phyloP scores from a whole-genome alignment of 2,888 invertebrate genomes.

The Hecatera dysodea region DNA sequence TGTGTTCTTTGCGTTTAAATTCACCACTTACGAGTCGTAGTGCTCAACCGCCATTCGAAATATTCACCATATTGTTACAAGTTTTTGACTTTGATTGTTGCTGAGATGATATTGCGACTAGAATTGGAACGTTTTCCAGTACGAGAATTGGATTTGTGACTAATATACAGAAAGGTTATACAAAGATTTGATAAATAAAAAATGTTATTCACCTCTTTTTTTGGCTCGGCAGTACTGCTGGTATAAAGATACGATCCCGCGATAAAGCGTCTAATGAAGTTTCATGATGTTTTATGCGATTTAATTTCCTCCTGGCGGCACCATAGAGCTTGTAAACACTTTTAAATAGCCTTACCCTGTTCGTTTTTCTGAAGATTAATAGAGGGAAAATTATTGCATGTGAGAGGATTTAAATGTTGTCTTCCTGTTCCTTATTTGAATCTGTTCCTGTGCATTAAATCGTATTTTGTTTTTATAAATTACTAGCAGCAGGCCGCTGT shows the following conservation, averaged over 20 bases:
- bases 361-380: conserved; percentile 36
- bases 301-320: conserved; percentile 57
- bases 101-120: no score
- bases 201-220: no score
- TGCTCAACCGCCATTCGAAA: neutral
- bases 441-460: neutral
- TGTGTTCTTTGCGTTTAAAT: conserved; percentile 45
- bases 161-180: neutral
- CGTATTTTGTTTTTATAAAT: no score
- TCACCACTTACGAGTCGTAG: conserved; percentile 19
- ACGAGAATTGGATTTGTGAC: no score
- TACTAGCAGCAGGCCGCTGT: no score
- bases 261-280: conserved; percentile 58
- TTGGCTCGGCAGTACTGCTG: conserved; percentile 14
- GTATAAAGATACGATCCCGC: conserved; percentile 49
- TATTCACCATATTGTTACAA: no score
- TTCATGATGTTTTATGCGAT: conserved; percentile 61
- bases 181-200: neutral
- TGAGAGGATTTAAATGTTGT: conserved; percentile 9
- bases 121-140: no score
- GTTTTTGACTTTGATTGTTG: no score
- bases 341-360: conserved; percentile 34
- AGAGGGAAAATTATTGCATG: conserved; percentile 27
- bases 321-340: conserved; percentile 32
- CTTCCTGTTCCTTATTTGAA: conserved; percentile 6